Conservation (phyloP, 2,113 vertebrate species). For the Atherinomorus stipes region DNA sequence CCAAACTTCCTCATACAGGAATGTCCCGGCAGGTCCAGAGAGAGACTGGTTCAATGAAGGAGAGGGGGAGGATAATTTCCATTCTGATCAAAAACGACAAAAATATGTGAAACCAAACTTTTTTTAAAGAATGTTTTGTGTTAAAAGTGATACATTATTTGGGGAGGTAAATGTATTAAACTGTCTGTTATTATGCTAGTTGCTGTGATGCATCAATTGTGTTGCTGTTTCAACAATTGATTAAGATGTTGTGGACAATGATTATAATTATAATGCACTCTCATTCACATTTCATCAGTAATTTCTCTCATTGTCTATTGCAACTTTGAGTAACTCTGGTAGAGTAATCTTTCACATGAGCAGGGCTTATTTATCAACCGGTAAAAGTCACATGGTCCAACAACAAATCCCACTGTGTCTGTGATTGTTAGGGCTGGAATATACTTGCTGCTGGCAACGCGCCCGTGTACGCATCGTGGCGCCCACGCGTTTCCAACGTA, state of each 20-base stretch:
- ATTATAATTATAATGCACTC: conserved; percentile 17
- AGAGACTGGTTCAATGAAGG: neutral
- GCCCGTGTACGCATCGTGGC: no score
- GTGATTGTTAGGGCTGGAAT: neutral
- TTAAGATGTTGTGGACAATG: neutral
- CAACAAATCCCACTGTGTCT: conserved; percentile 6
- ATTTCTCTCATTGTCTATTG: neutral
- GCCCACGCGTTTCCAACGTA: no score
- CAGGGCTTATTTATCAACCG: conserved; percentile 3
- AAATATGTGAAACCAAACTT: no score
- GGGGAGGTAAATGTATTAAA: conserved; percentile 5
- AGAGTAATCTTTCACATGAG: neutral
- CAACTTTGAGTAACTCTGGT: neutral
- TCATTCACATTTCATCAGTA: no score
- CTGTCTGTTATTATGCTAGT: conserved; percentile 1
- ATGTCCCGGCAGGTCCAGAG: conserved; percentile 17
- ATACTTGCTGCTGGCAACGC: no score
- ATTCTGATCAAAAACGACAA: no score
- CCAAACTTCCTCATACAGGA: conserved; percentile 35
- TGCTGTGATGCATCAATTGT: conserved; percentile 4
- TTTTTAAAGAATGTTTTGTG: no score
- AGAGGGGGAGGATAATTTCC: neutral
- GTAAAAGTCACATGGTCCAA: conserved; percentile 16
- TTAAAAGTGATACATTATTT: neutral
- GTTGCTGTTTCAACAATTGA: conserved; percentile 8